Evolutionary conservation across 2,113 vertebrate genomes (phyloP).

Genomic region (Tamias sibiricus): DNA sequence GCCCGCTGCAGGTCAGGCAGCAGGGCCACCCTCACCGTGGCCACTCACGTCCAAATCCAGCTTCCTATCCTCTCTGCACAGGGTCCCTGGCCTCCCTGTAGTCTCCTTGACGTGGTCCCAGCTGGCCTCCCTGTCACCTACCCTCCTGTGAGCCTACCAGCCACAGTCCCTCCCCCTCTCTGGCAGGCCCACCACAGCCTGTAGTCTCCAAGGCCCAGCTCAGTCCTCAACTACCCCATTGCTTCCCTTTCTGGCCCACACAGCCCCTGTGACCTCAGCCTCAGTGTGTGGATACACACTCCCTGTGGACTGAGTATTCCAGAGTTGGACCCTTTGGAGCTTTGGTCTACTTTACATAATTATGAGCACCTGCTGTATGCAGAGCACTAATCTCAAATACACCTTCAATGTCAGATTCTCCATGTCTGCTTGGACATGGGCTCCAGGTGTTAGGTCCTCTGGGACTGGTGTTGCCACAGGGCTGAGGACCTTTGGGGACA

Average conservation of each 20-base stretch:
- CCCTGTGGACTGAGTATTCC: neutral
- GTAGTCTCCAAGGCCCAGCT: neutral
- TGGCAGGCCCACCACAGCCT: too few relatives aligned
- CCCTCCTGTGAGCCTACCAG: neutral
- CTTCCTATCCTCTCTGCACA: neutral
- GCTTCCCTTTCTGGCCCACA: neutral
- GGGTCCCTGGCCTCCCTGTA: neutral
- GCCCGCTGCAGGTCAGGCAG: neutral
- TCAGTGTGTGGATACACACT: neutral
- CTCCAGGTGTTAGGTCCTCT: neutral
- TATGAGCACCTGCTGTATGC: neutral
- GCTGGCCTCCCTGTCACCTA: neutral
- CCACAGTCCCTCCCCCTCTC: neutral
- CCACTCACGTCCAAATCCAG: neutral
- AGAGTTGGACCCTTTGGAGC: neutral
- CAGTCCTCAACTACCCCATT: too few relatives aligned
- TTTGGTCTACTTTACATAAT: neutral
- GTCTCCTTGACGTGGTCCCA: neutral
- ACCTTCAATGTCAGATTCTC: neutral
- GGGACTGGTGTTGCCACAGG: too few relatives aligned
- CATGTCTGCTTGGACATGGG: accelerated
- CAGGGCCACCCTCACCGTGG: neutral
- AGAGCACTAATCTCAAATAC: neutral
- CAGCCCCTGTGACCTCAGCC: neutral
- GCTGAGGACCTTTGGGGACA: neutral